phyloP scores from a whole-genome alignment of 2,888 invertebrate species.

The Globia sparganii region DNA sequence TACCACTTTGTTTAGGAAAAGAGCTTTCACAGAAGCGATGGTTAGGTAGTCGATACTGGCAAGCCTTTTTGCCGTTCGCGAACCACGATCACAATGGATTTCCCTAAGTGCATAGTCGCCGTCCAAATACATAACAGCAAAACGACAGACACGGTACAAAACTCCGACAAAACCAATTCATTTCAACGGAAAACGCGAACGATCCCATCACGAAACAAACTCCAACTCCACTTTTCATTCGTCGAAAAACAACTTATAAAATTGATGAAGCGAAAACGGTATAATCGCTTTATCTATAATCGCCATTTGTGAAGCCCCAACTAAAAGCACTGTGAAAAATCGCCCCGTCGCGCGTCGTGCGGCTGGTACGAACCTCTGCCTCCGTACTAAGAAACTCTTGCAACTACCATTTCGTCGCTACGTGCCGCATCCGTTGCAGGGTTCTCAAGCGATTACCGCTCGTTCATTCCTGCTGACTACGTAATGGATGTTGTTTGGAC shows the following conservation, averaged over 20 bases:
- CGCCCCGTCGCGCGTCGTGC: slow-evolving; percentile 30
- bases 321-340: slow-evolving; percentile 62
- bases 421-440: slow-evolving; percentile 67
- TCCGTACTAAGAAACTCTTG: slow-evolving; percentile 51
- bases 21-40: not conserved
- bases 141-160: slow-evolving; percentile 23
- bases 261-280: slow-evolving; percentile 49
- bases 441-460: slow-evolving; percentile 58
- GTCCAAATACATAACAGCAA: slow-evolving; percentile 3
- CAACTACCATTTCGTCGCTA: slow-evolving; percentile 57
- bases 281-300: slow-evolving; percentile 55
- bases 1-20: not conserved
- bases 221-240: slow-evolving; percentile 44
- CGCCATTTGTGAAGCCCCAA: slow-evolving; percentile 52
- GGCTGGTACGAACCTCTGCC: slow-evolving; percentile 43
- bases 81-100: slow-evolving; percentile 3
- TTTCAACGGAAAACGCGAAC: slow-evolving; percentile 7
- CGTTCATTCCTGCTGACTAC: slow-evolving; percentile 54
- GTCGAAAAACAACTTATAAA: slow-evolving; percentile 39
- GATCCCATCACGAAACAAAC: slow-evolving; percentile 36
- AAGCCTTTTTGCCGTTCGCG: not conserved
- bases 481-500: slow-evolving; percentile 66
- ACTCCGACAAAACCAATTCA: slow-evolving; percentile 19
- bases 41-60: not conserved
- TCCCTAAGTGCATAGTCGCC: not conserved